These are phyloP conservation scores for Sipha flava DNA, from an alignment of 1,140 invertebrate genomes.

Conservation along the genomic window DNA sequence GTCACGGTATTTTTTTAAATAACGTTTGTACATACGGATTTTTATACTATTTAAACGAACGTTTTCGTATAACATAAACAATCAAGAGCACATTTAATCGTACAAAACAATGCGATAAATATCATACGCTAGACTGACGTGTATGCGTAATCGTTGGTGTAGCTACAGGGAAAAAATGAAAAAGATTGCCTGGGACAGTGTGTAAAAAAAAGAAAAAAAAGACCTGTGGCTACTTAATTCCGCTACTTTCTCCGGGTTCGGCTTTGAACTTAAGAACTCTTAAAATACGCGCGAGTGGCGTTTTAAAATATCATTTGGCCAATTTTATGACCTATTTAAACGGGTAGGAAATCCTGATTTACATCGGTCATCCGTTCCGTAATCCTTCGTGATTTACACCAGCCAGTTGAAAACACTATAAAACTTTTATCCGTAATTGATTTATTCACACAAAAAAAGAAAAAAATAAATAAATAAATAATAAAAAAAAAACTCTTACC, in stretches of 20 bases:
- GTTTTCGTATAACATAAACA: background rate
- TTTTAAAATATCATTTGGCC: conserved; percentile 23
- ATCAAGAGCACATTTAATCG: background rate
- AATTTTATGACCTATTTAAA: conserved; percentile 8
- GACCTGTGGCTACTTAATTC: background rate
- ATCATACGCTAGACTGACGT: background rate
- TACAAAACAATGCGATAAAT: background rate
- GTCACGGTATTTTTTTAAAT: too few species aligned
- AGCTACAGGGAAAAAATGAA: background rate
- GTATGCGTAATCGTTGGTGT: background rate
- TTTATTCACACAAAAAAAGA: conserved; percentile 3
- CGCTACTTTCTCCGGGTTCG: background rate
- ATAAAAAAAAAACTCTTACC: too few species aligned
- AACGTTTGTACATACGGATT: background rate
- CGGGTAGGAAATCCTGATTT: conserved; percentile 30
- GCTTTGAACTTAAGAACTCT: background rate
- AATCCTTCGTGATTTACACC: conserved; percentile 23
- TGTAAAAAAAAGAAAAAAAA: too few species aligned
- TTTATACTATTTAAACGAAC: background rate
- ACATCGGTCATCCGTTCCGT: conserved; percentile 20
- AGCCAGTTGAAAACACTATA: conserved; percentile 1
- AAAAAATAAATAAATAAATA: too few species aligned
- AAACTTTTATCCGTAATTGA: conserved; percentile 28
- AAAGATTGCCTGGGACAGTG: background rate
- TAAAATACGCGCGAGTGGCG: background rate